Evolutionary conservation across 1,140 invertebrate species (phyloP).

Genomic region (Zaprionus ornatus): DNA sequence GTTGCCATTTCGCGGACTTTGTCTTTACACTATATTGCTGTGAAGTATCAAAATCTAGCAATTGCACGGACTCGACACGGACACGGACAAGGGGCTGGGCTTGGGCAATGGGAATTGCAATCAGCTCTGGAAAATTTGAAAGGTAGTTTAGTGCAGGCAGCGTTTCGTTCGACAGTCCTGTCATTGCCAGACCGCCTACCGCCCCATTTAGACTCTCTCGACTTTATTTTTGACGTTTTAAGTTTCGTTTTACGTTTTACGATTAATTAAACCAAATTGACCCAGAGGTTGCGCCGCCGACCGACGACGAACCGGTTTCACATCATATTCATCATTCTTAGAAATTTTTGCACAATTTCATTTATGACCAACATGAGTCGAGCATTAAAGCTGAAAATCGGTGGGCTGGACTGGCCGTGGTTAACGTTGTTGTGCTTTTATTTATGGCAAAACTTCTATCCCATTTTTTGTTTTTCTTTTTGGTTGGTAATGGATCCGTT

Average conservation of each 20-base stretch:
- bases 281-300: conserved; percentile 40
- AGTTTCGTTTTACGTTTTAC: conserved; percentile 38
- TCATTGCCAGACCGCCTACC: conserved; percentile 5
- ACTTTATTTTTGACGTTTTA: conserved; percentile 31
- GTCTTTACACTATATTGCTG: conserved; percentile 35
- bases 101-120: conserved; percentile 39
- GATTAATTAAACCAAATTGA: conserved; percentile 70
- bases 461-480: neutral
- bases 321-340: conserved; percentile 49
- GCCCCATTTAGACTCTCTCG: neutral
- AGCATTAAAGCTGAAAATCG: conserved; percentile 27
- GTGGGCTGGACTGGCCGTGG: conserved; percentile 25
- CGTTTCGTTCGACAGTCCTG: conserved; percentile 10
- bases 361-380: conserved; percentile 47
- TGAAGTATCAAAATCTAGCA: conserved; percentile 24
- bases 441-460: conserved; percentile 33
- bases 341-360: conserved; percentile 56
- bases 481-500: conserved; percentile 8
- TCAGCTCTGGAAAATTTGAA: conserved; percentile 50
- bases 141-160: conserved; percentile 22
- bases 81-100: neutral
- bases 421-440: conserved; percentile 38
- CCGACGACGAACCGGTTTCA: conserved; percentile 39
- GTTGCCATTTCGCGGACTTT: neutral
- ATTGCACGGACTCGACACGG: conserved; percentile 1